Evolutionary conservation across 2,113 vertebrate genomes (phyloP), one percentile per base, ranked within the genome.

Genomic region (Gorsachius goisagi): DNA sequence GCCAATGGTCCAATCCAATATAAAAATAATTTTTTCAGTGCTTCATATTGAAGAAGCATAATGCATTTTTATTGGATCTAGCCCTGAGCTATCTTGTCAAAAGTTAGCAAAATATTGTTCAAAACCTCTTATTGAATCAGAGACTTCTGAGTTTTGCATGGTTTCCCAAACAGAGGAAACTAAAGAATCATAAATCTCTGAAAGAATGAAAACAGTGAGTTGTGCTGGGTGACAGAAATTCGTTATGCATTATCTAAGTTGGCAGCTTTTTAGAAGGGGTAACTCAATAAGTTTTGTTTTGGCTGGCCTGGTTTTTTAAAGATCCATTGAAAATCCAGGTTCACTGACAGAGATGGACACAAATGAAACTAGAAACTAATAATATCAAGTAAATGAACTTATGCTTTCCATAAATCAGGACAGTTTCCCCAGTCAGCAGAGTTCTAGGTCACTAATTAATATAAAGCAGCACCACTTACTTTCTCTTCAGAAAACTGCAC

Each of bases 1-100:
- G 90, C 76, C 68, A 87, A 60, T 90, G 88, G 83, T 95, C 83
- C 72, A 87, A 96, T 92, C 75, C 95, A 94, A 90, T 97, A 75
- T 28, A 93, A 96, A 96, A 96, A 93, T 94, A 79, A 88, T 90
- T 89, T 87, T 93, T 97, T 95, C 85, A 95, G 69, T 63, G 35
- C 76, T 92, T 81, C 90, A 79, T 53, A 68, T 87, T 81, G 69
- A 90, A 96, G 85, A 67, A 93, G 18, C 21, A 68, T 86, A 90
- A 96, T 87, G 86, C n/a, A 49, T 85, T 96, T 96, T 96, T 94
- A 92, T 76, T 90, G 44, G 66, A 90, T 95, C 60, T 95, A 92
- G 79, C 90, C 92, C 69, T 60, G 56, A 94, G 76, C 88, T 68
- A 52, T 81, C 76, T 87, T 95, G 83, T 90, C 76, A 93, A 90